Percentiles rank a stretch among this genome's conserved stretches.
These are phyloP conservation scores for Sporophila hypoxantha DNA, from an alignment of 2,113 vertebrate genomes.

Conservation along the genomic window DNA sequence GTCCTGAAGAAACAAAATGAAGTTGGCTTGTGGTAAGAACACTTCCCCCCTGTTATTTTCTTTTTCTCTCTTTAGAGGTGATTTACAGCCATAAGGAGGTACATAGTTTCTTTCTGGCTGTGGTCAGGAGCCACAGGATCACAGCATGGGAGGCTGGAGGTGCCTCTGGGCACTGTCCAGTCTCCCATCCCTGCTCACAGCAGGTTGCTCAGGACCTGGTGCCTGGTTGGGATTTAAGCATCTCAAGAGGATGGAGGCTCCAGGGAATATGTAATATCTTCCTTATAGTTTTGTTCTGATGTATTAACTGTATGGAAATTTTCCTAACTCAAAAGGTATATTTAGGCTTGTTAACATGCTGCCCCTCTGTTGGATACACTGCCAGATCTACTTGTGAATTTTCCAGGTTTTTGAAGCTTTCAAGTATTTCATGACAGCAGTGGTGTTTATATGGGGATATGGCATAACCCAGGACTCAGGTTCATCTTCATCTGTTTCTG, in stretches of 20 bases:
- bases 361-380: not conserved
- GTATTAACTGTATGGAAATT: not conserved
- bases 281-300: not conserved
- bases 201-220: accelerated
- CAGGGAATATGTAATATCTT: not conserved
- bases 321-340: not conserved
- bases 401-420: not conserved
- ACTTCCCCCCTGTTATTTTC: not conserved
- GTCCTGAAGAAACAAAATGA: not conserved
- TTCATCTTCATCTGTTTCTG: not conserved
- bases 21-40: not conserved
- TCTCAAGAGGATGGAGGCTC: not conserved
- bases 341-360: not conserved
- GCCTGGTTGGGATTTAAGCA: not conserved
- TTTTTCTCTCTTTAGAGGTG: not conserved
- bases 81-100: not conserved
- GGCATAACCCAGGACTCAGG: not conserved
- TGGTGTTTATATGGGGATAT: not conserved
- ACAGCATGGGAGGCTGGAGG: not conserved
- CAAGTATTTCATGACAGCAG: not conserved
- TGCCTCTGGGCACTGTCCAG: not conserved
- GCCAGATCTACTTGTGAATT: not conserved
- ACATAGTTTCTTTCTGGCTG: not conserved
- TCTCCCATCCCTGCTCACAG: not conserved
- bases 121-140: not conserved